A percentile compares a stretch with the other conserved stretches of the same genome.
Conservation (phyloP, 2,888 invertebrate species). For the Dexiosoma caninum region DNA sequence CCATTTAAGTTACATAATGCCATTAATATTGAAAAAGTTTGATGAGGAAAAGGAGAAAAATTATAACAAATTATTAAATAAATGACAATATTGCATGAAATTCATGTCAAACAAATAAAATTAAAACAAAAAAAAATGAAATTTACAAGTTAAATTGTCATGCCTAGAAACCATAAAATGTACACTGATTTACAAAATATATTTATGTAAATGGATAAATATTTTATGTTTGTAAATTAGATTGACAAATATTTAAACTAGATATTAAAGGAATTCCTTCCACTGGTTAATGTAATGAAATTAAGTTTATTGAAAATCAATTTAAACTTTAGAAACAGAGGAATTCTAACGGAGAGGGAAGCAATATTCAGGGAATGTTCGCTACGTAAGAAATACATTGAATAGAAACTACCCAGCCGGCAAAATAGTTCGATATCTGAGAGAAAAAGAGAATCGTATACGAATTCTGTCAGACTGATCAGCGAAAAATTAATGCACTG, state of each 20-base stretch:
- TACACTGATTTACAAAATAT: conserved; percentile 41
- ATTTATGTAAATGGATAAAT: too few relatives aligned
- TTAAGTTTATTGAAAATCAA: conserved; percentile 5
- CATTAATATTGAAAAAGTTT: conserved; percentile 23
- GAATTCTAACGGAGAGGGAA: too few relatives aligned
- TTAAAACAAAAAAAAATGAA: not conserved
- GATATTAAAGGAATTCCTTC: conserved; percentile 1
- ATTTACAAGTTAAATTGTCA: conserved; percentile 6
- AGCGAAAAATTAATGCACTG: too few relatives aligned
- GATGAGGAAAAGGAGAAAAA: not conserved
- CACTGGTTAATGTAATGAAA: not conserved
- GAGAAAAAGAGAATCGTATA: too few relatives aligned
- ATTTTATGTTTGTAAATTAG: conserved; percentile 19
- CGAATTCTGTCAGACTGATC: too few relatives aligned
- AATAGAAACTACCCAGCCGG: too few relatives aligned
- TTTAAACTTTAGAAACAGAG: not conserved
- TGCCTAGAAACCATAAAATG: conserved; percentile 34
- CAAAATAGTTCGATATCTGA: too few relatives aligned
- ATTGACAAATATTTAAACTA: conserved; percentile 21
- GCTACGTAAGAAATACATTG: too few relatives aligned
- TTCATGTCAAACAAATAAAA: not conserved
- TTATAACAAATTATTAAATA: not conserved
- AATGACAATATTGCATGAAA: conserved; percentile 16
- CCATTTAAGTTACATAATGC: conserved; percentile 45
- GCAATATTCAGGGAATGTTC: too few relatives aligned